These are phyloP conservation scores for Penaeus vannamei DNA, from an alignment of 1,140 invertebrate species.

Conservation along the genomic window DNA sequence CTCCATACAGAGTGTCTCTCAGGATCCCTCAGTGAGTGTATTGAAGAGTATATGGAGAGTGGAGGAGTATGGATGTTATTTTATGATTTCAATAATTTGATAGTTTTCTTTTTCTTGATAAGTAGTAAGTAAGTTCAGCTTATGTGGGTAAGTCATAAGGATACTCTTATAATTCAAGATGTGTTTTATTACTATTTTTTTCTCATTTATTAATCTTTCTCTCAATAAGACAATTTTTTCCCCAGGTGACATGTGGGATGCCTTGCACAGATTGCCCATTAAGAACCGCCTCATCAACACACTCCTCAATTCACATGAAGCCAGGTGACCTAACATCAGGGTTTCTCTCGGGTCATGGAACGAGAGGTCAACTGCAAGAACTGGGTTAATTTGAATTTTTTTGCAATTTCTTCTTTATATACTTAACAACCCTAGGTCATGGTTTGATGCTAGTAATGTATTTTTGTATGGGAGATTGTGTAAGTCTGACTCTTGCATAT, in stretches of 20 bases:
- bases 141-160: too few species aligned
- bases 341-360: background rate
- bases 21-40: slow-evolving; percentile 53
- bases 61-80: background rate
- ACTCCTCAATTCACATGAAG: slow-evolving; percentile 43
- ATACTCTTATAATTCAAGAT: too few species aligned
- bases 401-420: too few species aligned
- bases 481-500: too few species aligned
- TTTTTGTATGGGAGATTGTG: too few species aligned
- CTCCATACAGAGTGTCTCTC: slow-evolving; percentile 55
- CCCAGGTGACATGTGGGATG: slow-evolving; percentile 62
- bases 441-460: too few species aligned
- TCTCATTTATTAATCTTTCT: background rate
- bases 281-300: slow-evolving; percentile 56
- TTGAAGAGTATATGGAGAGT: background rate
- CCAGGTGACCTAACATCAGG: slow-evolving; percentile 44
- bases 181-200: background rate
- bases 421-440: too few species aligned
- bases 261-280: slow-evolving; percentile 45
- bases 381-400: background rate
- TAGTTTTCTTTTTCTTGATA: background rate
- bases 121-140: too few species aligned
- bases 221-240: background rate
- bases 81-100: background rate
- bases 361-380: background rate